Conservation (phyloP, 1,140 invertebrate species). For the Phenacoccus solenopsis region DNA sequence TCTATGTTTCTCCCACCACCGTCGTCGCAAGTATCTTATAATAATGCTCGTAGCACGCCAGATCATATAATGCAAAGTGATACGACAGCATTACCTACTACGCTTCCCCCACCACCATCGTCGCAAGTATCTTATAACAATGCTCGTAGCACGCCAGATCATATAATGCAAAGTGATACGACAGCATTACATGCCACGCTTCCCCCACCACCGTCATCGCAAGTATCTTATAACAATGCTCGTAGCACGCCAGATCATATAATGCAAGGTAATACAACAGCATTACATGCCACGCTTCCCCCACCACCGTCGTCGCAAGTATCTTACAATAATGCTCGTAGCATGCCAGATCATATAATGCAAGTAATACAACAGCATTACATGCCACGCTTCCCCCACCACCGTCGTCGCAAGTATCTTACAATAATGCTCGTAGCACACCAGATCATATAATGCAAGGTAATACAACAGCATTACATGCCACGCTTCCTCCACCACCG, state of each 20-base stretch:
- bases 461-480: too few species aligned
- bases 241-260: neutral
- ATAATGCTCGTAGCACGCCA: too few species aligned
- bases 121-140: too few species aligned
- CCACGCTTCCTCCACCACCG: neutral
- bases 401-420: conserved; percentile 10
- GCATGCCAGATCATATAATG: neutral
- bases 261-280: neutral
- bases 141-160: too few species aligned
- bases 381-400: neutral
- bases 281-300: neutral
- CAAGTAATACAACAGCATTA: too few species aligned
- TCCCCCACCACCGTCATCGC: neutral
- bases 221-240: neutral
- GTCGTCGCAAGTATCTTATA: too few species aligned
- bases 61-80: too few species aligned
- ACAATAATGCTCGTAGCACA: neutral
- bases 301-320: conserved; percentile 8
- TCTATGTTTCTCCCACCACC: too few species aligned
- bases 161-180: too few species aligned
- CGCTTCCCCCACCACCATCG: too few species aligned
- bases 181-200: too few species aligned
- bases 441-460: neutral
- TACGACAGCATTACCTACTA: too few species aligned
- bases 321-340: neutral